phyloP scores from a whole-genome alignment of 30 jellyfish, hydroid and myxozoan species.

The Morbakka virulenta region DNA sequence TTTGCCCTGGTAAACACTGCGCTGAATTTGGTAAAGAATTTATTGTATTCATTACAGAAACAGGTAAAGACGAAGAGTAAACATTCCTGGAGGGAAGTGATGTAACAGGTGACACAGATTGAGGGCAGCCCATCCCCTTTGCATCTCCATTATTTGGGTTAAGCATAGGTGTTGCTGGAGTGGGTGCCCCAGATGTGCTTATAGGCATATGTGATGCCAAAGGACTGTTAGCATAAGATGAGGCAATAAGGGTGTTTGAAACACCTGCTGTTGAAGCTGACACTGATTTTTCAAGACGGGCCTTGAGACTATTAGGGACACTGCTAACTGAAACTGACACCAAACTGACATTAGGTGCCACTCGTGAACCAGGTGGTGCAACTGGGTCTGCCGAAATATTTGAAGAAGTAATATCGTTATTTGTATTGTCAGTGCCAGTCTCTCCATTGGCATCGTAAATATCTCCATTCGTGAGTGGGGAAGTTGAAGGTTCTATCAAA shows the following conservation, averaged over 20 bases:
- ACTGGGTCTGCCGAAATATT: not conserved
- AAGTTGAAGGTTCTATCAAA: slow-evolving; percentile 17
- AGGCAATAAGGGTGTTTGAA: not conserved
- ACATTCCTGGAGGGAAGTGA: slow-evolving; percentile 2
- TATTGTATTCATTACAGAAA: not conserved
- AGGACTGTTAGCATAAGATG: slow-evolving; percentile 14
- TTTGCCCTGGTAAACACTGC: slow-evolving; percentile 2
- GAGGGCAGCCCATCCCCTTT: not conserved
- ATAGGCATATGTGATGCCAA: slow-evolving; percentile 71
- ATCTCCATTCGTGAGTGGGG: slow-evolving; percentile 12
- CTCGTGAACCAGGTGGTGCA: not conserved
- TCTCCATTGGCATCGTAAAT: not conserved
- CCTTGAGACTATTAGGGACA: not conserved
- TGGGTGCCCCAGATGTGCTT: slow-evolving; percentile 84
- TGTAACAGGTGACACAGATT: slow-evolving; percentile 4
- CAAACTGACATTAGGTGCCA: not conserved
- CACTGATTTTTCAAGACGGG: not conserved
- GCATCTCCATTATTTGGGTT: slow-evolving; percentile 36
- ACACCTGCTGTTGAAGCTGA: not conserved
- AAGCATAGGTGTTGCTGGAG: slow-evolving; percentile 93
- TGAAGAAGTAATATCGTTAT: not conserved
- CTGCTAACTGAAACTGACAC: not conserved
- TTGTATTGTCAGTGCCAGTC: not conserved
- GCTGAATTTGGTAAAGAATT: not conserved
- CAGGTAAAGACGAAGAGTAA: not conserved